phyloP scores from a whole-genome alignment of 2,888 invertebrate species.

The Cheilosia pagana region DNA sequence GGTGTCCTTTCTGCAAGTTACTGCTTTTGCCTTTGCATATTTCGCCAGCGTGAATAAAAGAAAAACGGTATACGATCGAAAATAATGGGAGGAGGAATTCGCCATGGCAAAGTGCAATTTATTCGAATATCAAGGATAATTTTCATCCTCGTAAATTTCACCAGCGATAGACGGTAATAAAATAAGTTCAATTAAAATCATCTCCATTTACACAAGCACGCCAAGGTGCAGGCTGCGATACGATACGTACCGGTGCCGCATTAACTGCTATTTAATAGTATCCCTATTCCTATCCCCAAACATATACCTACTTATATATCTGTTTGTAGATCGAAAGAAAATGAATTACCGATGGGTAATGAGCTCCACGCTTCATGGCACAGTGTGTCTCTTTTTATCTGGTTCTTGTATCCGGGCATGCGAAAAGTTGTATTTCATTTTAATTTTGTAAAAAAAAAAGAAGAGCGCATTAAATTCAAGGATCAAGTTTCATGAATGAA shows the following conservation, averaged over 20 bases:
- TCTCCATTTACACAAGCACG: conserved; percentile 58
- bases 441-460: conserved; percentile 28
- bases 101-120: conserved; percentile 71
- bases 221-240: conserved; percentile 35
- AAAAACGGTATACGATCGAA: background rate
- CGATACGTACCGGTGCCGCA: conserved; percentile 4
- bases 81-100: conserved; percentile 25
- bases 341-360: conserved; percentile 74
- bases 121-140: conserved; percentile 71
- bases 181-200: conserved; percentile 74
- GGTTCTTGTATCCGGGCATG: conserved; percentile 60
- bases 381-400: conserved; percentile 65
- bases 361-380: conserved; percentile 66
- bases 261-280: conserved; percentile 49
- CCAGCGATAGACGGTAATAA: conserved; percentile 70
- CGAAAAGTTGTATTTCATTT: conserved; percentile 71
- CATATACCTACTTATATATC: too few species aligned
- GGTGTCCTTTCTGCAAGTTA: conserved; percentile 50
- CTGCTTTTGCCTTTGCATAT: conserved; percentile 62
- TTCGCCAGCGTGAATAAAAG: conserved; percentile 35
- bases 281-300: background rate
- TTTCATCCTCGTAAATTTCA: conserved; percentile 70
- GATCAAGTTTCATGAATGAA: conserved; percentile 70
- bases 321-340: conserved; percentile 58
- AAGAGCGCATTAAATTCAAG: conserved; percentile 60